Percentiles rank a stretch among this genome's conserved stretches.
phyloP scores from a whole-genome alignment of 1,140 invertebrate genomes.

The Temnothorax longispinosus region DNA sequence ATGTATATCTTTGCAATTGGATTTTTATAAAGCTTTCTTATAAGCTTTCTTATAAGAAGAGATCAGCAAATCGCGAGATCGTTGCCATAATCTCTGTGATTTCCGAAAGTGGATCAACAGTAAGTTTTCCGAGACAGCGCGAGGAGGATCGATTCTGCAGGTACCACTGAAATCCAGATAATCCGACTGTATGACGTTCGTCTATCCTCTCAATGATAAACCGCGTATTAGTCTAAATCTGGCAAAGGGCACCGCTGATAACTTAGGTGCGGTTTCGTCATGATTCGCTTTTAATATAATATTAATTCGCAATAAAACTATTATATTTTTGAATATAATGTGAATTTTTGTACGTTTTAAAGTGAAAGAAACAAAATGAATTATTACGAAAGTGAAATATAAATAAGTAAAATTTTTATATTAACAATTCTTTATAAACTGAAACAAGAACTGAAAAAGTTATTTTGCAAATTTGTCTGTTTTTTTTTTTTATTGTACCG shows the following conservation, averaged over 20 bases:
- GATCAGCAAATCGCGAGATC: conserved; percentile 8
- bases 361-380: conserved; percentile 1
- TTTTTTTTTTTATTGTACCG: neutral
- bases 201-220: conserved; percentile 46
- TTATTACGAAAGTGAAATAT: neutral
- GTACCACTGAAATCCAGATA: conserved; percentile 56
- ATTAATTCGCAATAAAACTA: conserved; percentile 19
- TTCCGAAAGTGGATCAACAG: conserved; percentile 57
- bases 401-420: neutral
- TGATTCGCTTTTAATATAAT: conserved; percentile 12
- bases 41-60: neutral
- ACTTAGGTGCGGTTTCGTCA: conserved; percentile 33
- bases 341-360: neutral
- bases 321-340: neutral
- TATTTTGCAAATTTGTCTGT: conserved; percentile 1
- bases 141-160: conserved; percentile 34
- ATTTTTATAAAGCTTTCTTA: conserved; percentile 13
- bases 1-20: neutral
- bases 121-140: conserved; percentile 50
- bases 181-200: conserved; percentile 61
- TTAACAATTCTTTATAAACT: neutral
- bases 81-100: neutral
- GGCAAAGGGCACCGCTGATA: conserved; percentile 35
- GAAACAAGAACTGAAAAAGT: neutral
- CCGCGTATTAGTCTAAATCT: conserved; percentile 36